These are phyloP conservation scores for Dendrolimus punctatus DNA, from an alignment of 1,140 invertebrate genomes.

Conservation along the genomic window DNA sequence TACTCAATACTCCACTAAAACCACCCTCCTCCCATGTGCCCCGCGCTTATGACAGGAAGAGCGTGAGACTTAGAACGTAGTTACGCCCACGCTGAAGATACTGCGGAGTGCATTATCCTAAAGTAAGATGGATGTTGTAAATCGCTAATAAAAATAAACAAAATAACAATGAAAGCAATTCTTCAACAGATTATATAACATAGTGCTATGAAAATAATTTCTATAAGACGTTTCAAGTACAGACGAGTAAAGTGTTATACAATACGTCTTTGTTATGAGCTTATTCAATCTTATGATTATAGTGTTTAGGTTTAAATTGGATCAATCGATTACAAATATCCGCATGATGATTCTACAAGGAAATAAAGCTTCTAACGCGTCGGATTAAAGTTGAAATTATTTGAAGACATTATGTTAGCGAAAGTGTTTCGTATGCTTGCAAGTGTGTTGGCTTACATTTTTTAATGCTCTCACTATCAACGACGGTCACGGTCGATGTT, in stretches of 20 bases:
- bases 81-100: too few species aligned
- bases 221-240: too few species aligned
- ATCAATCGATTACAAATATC: conserved; percentile 13
- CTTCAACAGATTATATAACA: too few species aligned
- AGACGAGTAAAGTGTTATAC: conserved; percentile 4
- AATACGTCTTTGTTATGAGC: conserved; percentile 12
- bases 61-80: too few species aligned
- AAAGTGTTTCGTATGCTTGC: conserved; percentile 25
- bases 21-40: too few species aligned
- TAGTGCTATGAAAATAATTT: too few species aligned
- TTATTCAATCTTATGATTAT: conserved; percentile 8
- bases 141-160: too few species aligned
- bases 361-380: conserved; percentile 3
- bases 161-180: too few species aligned
- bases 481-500: conserved; percentile 24
- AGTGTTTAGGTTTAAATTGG: conserved; percentile 12
- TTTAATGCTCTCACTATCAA: conserved; percentile 28
- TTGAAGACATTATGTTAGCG: conserved; percentile 12
- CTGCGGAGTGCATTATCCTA: too few species aligned
- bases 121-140: too few species aligned
- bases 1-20: too few species aligned
- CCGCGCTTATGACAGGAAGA: too few species aligned
- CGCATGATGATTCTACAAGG: conserved; percentile 5
- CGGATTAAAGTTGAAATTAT: conserved; percentile 10
- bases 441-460: conserved; percentile 11